Conservation (phyloP, 2,113 vertebrate species). For the Rhinichthys klamathensis region DNA sequence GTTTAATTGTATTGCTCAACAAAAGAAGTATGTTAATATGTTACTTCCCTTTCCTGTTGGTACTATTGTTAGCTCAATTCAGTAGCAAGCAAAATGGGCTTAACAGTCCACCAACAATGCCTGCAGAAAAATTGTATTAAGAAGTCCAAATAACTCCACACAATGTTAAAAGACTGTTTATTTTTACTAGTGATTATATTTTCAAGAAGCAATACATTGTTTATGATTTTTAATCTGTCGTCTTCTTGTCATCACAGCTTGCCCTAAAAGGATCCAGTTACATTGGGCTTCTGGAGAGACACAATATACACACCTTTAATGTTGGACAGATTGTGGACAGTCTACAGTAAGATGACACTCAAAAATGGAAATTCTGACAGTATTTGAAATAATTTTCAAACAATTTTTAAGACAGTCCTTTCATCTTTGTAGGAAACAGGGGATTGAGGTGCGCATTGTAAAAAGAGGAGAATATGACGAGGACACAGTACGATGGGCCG, state of each 20-base stretch:
- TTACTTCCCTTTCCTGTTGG: too few relatives aligned
- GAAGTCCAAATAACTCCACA: neutral
- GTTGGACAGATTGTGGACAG: constrained; percentile 89
- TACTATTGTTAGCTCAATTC: neutral
- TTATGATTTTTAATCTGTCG: neutral
- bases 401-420: neutral
- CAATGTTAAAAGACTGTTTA: neutral
- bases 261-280: constrained; percentile 97
- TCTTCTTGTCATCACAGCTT: constrained; percentile 75
- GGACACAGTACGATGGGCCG: constrained; percentile 92
- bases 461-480: constrained; percentile 91
- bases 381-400: neutral
- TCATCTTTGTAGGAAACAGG: constrained; percentile 79
- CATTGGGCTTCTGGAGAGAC: constrained; percentile 90
- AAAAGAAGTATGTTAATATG: too few relatives aligned
- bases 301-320: constrained; percentile 91
- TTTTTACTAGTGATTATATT: neutral
- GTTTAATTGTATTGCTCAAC: too few relatives aligned
- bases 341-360: constrained; percentile 80
- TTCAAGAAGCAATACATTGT: neutral
- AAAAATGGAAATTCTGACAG: neutral
- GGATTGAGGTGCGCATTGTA: constrained; percentile 88
- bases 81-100: neutral
- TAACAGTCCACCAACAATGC: neutral
- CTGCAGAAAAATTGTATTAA: neutral